Evolutionary conservation across 2,113 vertebrate species (phyloP), one percentile per base, ranked within the genome.

Genomic region (Istiophorus platypterus): DNA sequence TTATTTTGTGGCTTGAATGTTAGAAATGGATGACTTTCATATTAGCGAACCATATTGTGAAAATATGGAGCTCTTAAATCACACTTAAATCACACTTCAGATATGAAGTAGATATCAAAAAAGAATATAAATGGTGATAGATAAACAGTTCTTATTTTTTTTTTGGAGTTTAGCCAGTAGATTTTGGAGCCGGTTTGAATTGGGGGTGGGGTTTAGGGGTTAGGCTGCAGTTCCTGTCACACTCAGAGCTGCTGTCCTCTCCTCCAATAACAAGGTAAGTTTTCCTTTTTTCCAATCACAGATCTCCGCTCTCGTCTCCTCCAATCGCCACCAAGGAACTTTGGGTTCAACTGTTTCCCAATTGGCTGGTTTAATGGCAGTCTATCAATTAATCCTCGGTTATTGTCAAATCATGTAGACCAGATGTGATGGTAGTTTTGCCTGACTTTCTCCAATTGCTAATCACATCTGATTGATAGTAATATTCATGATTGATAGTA

Each of bases 281-380:
- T 78, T 84, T 81, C 24, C 64, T 72, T 81, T 69, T 51, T 39
- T 87, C 72, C 78, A 87, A 91, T 89, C 71, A 81, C 70, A 76
- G 82, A 79, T 63, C 85, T 84, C 87, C 76, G 74, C 88, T 91
- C 88, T 92, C 72, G 65, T 90, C 91, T 90, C 92, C 92, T 92
- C 93, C 91, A 88, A 86, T 94, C 89, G 47, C 90, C 75, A 90
- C 83, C 90, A 82, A 88, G 85, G 84, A 79, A 86, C 18, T 91
- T 88, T 68, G 13, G 20, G 82, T 78, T 89, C 7, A 14, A 58
- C 57, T 80, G 47, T 58, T 76, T 76, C 45, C 92, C 86, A 92
- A 88, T 92, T 87, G 63, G 67, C 72, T 54, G 27, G 10, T 89
- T 85, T 24, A 20, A 22, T 72, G 41, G 79, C 47, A 81, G 64